Base-by-base conservation (phyloP, 2,888 invertebrate genomes). In the Phalera bucephala region DNA sequence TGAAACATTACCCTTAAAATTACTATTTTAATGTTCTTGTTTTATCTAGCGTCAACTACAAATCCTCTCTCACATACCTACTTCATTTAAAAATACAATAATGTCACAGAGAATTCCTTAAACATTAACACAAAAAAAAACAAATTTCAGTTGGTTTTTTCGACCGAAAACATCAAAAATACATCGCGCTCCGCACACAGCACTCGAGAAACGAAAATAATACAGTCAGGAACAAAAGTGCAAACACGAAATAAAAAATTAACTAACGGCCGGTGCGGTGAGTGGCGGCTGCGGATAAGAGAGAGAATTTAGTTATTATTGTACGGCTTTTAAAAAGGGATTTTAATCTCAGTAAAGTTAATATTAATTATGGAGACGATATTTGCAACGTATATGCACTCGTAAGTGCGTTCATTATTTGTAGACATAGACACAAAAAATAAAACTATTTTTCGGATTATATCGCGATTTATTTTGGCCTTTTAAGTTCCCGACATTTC, bases 151-250 rank as follows among this genome's bases (percentile, higher is more conserved):
- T 49, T 42, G 40, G 34, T 51, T 41, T 42, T 48, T 37, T 52
- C 40, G 46, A 40, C 39, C 23, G 12, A 10, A 6, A 34, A 44
- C 40, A 34, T 35, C 43, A 48, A 49, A 51, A 40, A 40, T 42
- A 53, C 50, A 51, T 41, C 37, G 22, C 37, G 26, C 31, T 45
- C 46, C 45, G 53, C 45, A 57, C 52, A 62, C 57, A 52, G 14
- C 22, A 8, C 15, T 25, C 17, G 40, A 36, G 29, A 15, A 42
- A 40, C 35, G 45, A 56, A 53, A 51, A 59, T 59, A 66, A 59
- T 59, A 69, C 66, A 65, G 61, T 61, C 51, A 36, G 49, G 49
- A 36, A 55, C 55, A 55, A 55, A 61, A 59, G 59, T 56, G 53
- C 41, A 45, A 47, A 56, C 57, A 34, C 38, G 37, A 34, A 56